These are phyloP conservation scores for Sciurus vulgaris DNA, from an alignment of 2,797 vertebrate species.

Conservation along the genomic window DNA sequence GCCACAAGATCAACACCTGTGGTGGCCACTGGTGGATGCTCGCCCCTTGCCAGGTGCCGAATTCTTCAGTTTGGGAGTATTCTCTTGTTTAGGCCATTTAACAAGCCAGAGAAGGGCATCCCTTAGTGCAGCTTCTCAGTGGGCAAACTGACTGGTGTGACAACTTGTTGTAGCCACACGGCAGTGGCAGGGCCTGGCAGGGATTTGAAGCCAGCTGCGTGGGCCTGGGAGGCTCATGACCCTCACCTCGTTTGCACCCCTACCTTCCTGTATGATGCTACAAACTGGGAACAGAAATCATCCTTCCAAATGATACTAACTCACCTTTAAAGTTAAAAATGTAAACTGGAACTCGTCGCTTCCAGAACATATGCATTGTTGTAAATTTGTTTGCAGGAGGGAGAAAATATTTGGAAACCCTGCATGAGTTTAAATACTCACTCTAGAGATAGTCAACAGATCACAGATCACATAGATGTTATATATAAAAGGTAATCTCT, in stretches of 20 bases:
- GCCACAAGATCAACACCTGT: accelerated
- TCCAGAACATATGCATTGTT: conserved; percentile 26
- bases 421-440: background rate
- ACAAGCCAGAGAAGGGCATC: background rate
- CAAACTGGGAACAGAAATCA: background rate
- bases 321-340: background rate
- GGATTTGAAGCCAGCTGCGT: background rate
- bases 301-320: background rate
- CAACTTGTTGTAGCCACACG: background rate
- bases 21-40: too few relatives aligned
- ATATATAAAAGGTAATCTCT: background rate
- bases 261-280: background rate
- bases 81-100: background rate
- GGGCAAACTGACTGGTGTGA: background rate
- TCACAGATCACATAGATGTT: background rate
- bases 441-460: background rate
- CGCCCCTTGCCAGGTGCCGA: background rate
- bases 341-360: background rate
- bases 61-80: accelerated
- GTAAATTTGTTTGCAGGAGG: conserved; percentile 50
- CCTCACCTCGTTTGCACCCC: accelerated
- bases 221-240: background rate
- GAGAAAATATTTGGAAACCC: conserved; percentile 59
- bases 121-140: background rate
- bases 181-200: accelerated